Evolutionary conservation across 2,797 vertebrate genomes (phyloP).

Genomic region (Okamejei kenojei): DNA sequence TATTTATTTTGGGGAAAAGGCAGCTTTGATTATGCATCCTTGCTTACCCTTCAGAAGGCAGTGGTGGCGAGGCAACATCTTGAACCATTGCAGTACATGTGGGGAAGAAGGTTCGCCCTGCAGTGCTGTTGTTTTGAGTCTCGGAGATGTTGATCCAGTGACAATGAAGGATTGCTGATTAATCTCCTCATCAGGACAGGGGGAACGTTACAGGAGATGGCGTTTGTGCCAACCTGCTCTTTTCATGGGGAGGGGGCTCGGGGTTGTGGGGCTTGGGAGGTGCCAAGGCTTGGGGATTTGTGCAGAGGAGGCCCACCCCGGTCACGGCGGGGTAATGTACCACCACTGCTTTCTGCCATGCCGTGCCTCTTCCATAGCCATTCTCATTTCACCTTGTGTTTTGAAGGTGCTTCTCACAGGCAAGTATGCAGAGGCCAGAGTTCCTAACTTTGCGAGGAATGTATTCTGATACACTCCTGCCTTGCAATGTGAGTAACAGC

Average conservation of each 20-base stretch:
- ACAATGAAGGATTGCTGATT: not conserved
- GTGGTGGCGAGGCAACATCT: not conserved
- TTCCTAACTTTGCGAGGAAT: not conserved
- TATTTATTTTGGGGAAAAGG: not conserved
- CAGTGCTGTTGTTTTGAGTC: no score
- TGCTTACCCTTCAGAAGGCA: not conserved
- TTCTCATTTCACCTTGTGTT: not conserved
- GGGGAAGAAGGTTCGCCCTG: not conserved
- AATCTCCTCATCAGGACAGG: not conserved
- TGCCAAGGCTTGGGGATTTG: not conserved
- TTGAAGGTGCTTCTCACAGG: not conserved
- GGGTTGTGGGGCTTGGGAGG: not conserved
- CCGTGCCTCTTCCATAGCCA: no score
- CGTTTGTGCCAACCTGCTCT: not conserved
- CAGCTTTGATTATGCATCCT: not conserved
- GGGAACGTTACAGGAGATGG: not conserved
- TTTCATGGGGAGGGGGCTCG: not conserved
- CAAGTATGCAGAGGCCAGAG: not conserved
- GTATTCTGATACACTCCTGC: not conserved
- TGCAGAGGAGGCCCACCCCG: no score
- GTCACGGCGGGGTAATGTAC: not conserved
- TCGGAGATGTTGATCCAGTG: not conserved
- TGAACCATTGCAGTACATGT: not conserved
- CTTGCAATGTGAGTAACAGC: not conserved
- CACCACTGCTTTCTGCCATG: no score